Conservation (phyloP, 2,888 invertebrate genomes). For the Drosophila mulleri region DNA sequence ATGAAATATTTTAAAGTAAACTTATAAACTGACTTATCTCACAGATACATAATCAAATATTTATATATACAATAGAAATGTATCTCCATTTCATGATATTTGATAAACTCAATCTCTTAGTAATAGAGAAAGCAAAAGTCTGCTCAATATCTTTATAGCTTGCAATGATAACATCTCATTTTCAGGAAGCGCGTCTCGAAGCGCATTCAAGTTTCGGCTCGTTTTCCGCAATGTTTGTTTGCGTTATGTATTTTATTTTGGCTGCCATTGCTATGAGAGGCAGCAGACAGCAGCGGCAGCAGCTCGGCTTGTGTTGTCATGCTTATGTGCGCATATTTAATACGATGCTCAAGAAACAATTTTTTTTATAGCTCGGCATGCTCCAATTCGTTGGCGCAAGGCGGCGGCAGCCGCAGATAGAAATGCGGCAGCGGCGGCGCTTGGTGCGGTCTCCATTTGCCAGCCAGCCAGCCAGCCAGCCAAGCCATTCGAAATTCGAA, state of each 20-base stretch:
- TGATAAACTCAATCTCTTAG: neutral
- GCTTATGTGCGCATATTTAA: slow-evolving; percentile 77
- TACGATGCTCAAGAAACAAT: slow-evolving; percentile 70
- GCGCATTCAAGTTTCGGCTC: slow-evolving; percentile 46
- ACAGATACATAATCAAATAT: too few relatives aligned
- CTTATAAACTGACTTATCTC: too few relatives aligned
- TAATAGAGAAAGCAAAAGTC: neutral
- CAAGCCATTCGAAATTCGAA: slow-evolving; percentile 13
- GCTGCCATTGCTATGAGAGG: slow-evolving; percentile 16
- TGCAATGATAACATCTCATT: neutral
- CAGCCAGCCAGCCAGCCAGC: slow-evolving; percentile 38
- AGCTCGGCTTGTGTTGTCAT: slow-evolving; percentile 43
- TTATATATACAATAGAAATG: too few relatives aligned
- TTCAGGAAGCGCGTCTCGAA: slow-evolving; percentile 13
- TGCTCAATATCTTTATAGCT: neutral
- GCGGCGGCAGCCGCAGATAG: slow-evolving; percentile 24
- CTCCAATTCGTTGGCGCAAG: slow-evolving; percentile 68
- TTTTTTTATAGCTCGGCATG: slow-evolving; percentile 74
- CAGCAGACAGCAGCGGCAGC: slow-evolving; percentile 9
- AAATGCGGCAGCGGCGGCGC: slow-evolving; percentile 21
- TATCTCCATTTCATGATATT: too few relatives aligned
- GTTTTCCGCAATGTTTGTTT: slow-evolving; percentile 47
- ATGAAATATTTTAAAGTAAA: too few relatives aligned
- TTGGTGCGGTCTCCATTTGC: slow-evolving; percentile 34
- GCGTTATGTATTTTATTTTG: slow-evolving; percentile 21